Evolutionary conservation across 2,797 vertebrate genomes (phyloP).

Genomic region (Liasis olivaceus): DNA sequence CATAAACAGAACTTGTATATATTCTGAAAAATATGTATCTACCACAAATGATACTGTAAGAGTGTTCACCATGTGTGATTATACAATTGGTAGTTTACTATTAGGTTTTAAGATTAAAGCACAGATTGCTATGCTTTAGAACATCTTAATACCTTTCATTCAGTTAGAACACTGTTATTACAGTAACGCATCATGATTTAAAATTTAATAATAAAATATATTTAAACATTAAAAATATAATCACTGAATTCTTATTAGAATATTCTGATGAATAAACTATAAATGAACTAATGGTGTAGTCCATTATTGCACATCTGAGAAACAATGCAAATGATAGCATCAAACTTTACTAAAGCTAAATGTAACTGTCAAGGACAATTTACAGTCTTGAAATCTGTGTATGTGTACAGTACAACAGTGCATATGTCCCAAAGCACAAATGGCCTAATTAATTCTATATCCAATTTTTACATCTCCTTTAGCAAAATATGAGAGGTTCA

Average conservation of each 20-base stretch:
- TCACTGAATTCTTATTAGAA: neutral
- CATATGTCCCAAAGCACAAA: conserved; percentile 63
- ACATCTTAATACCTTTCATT: neutral
- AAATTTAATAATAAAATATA: neutral
- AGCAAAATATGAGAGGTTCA: conserved; percentile 74
- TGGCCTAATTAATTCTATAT: conserved; percentile 76
- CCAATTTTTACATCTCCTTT: conserved; percentile 53
- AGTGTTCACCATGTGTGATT: neutral
- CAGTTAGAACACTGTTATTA: neutral
- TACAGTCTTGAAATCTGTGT: neutral
- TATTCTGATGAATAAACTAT: neutral
- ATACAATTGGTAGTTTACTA: neutral
- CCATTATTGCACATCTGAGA: neutral
- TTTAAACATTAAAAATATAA: neutral
- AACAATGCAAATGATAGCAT: neutral
- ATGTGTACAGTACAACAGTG: conserved; percentile 16
- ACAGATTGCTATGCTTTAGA: neutral
- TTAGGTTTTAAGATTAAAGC: neutral
- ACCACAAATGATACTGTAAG: neutral
- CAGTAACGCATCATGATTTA: neutral
- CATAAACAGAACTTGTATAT: neutral
- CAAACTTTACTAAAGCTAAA: neutral
- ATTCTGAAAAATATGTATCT: neutral
- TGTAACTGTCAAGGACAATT: neutral
- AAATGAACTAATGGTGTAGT: neutral